Percentiles rank a stretch among this genome's conserved stretches.
These are phyloP conservation scores for Riparia riparia DNA, from an alignment of 2,113 vertebrate species.

Conservation along the genomic window DNA sequence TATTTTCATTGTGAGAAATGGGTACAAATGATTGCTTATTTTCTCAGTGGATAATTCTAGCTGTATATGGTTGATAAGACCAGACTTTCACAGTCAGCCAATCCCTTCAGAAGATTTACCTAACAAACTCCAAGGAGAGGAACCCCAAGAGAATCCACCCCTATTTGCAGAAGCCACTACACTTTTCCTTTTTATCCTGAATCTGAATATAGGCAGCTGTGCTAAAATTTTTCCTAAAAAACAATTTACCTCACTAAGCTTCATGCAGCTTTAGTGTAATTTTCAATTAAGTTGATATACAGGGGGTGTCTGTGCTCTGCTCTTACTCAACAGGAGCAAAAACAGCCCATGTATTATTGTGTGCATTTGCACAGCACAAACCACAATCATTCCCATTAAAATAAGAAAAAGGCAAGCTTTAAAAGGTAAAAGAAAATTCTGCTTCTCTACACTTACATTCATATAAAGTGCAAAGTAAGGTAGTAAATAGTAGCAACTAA, in stretches of 20 bases:
- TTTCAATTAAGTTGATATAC: not conserved
- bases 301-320: not conserved
- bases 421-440: not conserved
- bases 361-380: not conserved
- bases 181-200: not conserved
- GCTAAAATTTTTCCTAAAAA: not conserved
- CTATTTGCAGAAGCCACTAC: not conserved
- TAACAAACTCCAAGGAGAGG: not conserved
- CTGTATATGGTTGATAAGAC: not conserved
- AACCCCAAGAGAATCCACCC: not conserved
- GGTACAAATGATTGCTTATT: not conserved
- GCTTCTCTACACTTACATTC: not conserved
- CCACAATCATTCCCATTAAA: not conserved
- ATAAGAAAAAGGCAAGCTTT: not conserved
- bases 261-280: not conserved
- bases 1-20: not conserved
- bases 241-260: not conserved
- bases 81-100: not conserved
- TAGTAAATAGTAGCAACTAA: not conserved
- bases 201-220: not conserved
- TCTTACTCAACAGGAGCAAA: not conserved
- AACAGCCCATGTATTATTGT: not conserved
- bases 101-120: not conserved
- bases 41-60: not conserved
- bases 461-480: not conserved